These are phyloP conservation scores for Halcyon senegalensis DNA, from an alignment of 2,113 vertebrate genomes.

Conservation along the genomic window DNA sequence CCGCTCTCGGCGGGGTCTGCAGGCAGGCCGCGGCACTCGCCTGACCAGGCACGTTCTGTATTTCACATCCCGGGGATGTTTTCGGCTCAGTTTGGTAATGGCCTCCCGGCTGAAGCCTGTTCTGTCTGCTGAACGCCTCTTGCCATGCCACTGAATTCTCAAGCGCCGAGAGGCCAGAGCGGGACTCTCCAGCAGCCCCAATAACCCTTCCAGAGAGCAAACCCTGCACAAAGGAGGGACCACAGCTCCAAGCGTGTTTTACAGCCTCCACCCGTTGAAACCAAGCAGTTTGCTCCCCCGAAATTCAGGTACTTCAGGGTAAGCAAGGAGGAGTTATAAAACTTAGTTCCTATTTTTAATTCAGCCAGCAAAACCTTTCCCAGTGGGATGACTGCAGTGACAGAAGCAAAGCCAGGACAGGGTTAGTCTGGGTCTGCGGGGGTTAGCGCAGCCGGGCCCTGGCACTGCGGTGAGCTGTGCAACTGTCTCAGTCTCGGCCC, in stretches of 20 bases:
- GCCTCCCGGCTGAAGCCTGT: not conserved
- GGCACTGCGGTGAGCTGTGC: not conserved
- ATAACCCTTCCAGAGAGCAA: not conserved
- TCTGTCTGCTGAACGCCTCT: not conserved
- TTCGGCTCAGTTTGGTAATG: not conserved
- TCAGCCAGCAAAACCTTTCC: not conserved
- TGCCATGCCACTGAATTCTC: not conserved
- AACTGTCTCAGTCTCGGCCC: not conserved
- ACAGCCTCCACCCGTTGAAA: not conserved
- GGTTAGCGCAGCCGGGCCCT: accelerated
- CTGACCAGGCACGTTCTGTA: accelerated
- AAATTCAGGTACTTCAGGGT: not conserved
- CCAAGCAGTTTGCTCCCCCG: not conserved
- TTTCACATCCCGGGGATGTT: not conserved
- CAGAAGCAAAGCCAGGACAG: not conserved
- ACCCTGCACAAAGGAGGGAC: accelerated
- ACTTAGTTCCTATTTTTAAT: not conserved
- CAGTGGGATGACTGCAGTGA: not conserved
- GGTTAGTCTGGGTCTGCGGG: not conserved
- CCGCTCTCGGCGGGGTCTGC: accelerated
- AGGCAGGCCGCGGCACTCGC: accelerated
- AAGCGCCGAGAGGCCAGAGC: not conserved
- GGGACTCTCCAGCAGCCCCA: not conserved
- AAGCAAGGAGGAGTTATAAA: not conserved
- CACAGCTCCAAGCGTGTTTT: not conserved